phyloP scores from a whole-genome alignment of 2,888 invertebrate species.

The Exephanes ischioxanthus region DNA sequence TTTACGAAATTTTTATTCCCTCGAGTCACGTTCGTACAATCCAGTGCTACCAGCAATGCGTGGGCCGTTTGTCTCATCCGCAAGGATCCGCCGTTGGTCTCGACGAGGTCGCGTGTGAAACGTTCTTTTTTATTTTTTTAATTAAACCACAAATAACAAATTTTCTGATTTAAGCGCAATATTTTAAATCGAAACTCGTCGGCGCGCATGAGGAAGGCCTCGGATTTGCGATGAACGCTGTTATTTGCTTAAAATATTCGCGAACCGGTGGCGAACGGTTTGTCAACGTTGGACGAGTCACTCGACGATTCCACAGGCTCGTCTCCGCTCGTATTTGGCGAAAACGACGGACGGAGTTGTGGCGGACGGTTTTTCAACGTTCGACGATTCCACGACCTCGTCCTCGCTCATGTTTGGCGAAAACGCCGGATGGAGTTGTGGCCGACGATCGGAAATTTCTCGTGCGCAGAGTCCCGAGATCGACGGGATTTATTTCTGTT shows the following conservation, averaged over 20 bases:
- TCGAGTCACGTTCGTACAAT: neutral
- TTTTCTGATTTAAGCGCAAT: neutral
- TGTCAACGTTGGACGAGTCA: neutral
- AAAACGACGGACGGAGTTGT: too few species aligned
- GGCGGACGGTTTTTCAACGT: slow-evolving; percentile 21
- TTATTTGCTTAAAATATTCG: slow-evolving; percentile 58
- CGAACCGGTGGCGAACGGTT: slow-evolving; percentile 38
- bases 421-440: slow-evolving; percentile 26
- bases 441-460: slow-evolving; percentile 7
- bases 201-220: neutral
- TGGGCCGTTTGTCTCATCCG: neutral
- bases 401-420: slow-evolving; percentile 29
- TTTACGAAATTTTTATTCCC: slow-evolving; percentile 45
- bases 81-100: neutral
- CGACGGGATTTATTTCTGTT: neutral
- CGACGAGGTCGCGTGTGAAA: neutral
- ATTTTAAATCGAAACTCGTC: slow-evolving; percentile 30
- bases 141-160: neutral
- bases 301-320: slow-evolving; percentile 30
- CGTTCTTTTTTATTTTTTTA: neutral
- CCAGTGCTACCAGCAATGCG: neutral
- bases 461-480: neutral
- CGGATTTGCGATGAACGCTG: neutral
- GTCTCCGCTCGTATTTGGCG: slow-evolving; percentile 21
- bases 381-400: slow-evolving; percentile 11